Base-by-base conservation (phyloP, 2,797 vertebrate genomes). In the Bufotes viridis region DNA sequence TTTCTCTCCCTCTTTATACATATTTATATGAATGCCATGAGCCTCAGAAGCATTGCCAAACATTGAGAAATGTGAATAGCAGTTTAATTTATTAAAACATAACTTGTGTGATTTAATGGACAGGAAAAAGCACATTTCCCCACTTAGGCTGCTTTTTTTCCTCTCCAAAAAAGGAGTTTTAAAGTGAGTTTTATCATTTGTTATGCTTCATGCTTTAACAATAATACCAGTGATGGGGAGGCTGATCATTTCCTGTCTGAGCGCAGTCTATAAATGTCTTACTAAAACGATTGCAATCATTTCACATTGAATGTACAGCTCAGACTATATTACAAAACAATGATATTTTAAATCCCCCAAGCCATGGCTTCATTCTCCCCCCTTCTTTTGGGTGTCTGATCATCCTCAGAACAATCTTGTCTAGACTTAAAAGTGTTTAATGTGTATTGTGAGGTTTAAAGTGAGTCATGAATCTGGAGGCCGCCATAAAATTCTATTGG, bases 391-490 rank as follows among this genome's bases (percentile, higher is more conserved):
- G 20, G 22, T 75, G 78, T 85, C 76, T 85, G 69, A 22, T 79
- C 82, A 88, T 85, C 63, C 65, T 53, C 78, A 55, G 78, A 88
- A 85, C 78, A 85, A 88, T 88, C 76, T 80, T 88, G 87, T 88
- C 87, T 88, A 88, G 82, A 88, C 87, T 81, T 88, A 84, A 79
- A 84, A 80, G 58, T 84, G 75, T 88, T 88, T 88, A 88, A 88
- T 80, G 65, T 80, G 82, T 22, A 90, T 91, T 88, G 85, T 86
- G 91, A 92, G 91, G 91, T 86, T 90, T 63, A 26, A 91, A 92
- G 70, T 88, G 89, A 87, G 90, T 91, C 90, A 89, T 0, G 0
- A 91, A 87, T 90, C 90, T 92, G 84, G 72, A 91, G 92, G 92
- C 87, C 87, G 65, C 76, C 82, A 72, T 67, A 55, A 65, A 82